phyloP scores from a whole-genome alignment of 2,113 vertebrate species.

The Neogobius melanostomus region DNA sequence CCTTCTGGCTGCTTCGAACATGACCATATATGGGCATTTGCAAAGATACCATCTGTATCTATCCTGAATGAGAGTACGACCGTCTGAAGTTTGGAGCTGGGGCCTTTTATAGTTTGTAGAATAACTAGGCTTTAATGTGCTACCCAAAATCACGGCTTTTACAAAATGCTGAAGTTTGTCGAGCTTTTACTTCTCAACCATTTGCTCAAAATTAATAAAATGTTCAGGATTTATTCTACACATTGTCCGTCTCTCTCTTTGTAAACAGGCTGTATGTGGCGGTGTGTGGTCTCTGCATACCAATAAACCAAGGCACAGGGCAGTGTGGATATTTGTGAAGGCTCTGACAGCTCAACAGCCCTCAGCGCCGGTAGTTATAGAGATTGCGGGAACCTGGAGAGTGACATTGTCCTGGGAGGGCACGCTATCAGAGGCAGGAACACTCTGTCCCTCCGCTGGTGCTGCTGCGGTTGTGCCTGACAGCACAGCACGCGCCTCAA shows the following conservation, averaged over 20 bases:
- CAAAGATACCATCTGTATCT: too few species aligned
- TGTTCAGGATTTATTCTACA: too few species aligned
- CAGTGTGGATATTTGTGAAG: not conserved
- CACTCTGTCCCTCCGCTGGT: not conserved
- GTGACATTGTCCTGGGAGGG: conserved; percentile 10
- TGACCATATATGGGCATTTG: too few species aligned
- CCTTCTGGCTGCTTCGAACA: too few species aligned
- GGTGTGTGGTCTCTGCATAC: not conserved
- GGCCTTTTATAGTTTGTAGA: too few species aligned
- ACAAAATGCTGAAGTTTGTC: too few species aligned
- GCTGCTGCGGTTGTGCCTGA: not conserved
- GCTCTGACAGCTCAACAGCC: not conserved
- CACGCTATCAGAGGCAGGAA: conserved; percentile 1
- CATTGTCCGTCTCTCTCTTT: not conserved
- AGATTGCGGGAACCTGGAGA: not conserved
- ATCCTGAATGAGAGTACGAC: too few species aligned
- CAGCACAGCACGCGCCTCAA: not conserved
- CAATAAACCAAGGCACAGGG: not conserved
- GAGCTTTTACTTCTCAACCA: too few species aligned
- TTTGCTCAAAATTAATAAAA: too few species aligned
- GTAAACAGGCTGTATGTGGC: not conserved
- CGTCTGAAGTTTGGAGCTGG: too few species aligned
- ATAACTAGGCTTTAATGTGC: too few species aligned
- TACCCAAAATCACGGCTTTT: too few species aligned
- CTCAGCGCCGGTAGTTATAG: not conserved